Evolutionary conservation across 1,140 invertebrate genomes (phyloP).

Genomic region (Harpegnathos saltator): DNA sequence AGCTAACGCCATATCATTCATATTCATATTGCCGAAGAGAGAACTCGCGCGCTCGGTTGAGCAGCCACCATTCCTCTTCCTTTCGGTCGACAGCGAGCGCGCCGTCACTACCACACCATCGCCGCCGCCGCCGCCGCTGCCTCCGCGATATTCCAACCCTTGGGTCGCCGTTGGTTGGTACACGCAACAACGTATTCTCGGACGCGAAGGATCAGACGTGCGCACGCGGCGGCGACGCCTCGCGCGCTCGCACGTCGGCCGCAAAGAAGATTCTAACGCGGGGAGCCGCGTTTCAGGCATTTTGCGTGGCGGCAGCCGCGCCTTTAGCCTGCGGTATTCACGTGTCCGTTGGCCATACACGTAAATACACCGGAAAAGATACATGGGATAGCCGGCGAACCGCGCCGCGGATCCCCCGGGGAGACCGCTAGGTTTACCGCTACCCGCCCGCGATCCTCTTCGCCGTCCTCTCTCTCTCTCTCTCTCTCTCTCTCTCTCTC

Average conservation of each 20-base stretch:
- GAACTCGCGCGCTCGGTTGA: neutral
- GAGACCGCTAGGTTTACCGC: slow-evolving; percentile 62
- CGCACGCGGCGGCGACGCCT: too few relatives aligned
- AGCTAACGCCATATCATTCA: slow-evolving; percentile 76
- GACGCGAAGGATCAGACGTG: slow-evolving; percentile 17
- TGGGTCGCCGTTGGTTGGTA: too few relatives aligned
- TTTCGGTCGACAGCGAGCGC: slow-evolving; percentile 39
- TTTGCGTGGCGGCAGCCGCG: slow-evolving; percentile 3
- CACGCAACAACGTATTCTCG: too few relatives aligned
- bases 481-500: neutral
- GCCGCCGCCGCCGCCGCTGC: too few relatives aligned
- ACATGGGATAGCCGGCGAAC: slow-evolving; percentile 51
- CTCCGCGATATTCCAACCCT: too few relatives aligned
- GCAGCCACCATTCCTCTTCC: slow-evolving; percentile 48
- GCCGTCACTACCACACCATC: too few relatives aligned
- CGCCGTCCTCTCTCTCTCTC: slow-evolving; percentile 9
- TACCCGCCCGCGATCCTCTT: slow-evolving; percentile 29
- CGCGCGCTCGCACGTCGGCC: slow-evolving; percentile 8
- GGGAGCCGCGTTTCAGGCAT: neutral
- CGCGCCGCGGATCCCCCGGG: slow-evolving; percentile 47
- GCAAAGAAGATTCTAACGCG: slow-evolving; percentile 13
- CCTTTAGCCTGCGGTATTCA: slow-evolving; percentile 50
- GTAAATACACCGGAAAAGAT: slow-evolving; percentile 68
- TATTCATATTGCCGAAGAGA: slow-evolving; percentile 76
- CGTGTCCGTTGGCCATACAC: slow-evolving; percentile 53